A percentile compares a stretch with the other conserved stretches of the same genome.
Evolutionary conservation across 35 echinoderm and acorn worm genomes (phyloP).

Genomic region (Lytechinus pictus): DNA sequence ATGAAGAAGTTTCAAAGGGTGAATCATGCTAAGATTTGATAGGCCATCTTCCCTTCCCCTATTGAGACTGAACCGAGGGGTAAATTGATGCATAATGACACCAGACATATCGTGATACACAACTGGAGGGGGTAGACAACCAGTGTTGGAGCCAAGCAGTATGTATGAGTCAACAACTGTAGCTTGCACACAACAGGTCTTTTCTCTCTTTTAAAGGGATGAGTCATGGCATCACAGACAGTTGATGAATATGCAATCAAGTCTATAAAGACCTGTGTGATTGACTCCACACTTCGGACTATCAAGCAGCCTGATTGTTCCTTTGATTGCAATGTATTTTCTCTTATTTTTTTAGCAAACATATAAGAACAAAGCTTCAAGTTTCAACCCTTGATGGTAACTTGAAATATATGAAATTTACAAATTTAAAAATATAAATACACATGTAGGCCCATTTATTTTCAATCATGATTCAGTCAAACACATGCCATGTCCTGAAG

Average conservation of each 20-base stretch:
- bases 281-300: not conserved
- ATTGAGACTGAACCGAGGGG: not conserved
- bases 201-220: slow-evolving; percentile 19
- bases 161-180: not conserved
- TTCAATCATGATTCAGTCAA: no score
- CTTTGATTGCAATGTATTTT: not conserved
- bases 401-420: not conserved
- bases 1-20: not conserved
- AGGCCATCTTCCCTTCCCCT: not conserved
- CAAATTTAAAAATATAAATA: no score
- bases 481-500: no score
- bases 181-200: not conserved
- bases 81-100: slow-evolving; percentile 20
- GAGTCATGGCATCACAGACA: not conserved
- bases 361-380: not conserved
- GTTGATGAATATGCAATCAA: not conserved
- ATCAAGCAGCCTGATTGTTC: not conserved
- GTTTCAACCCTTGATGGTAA: not conserved
- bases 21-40: not conserved
- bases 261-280: not conserved
- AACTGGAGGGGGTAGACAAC: not conserved
- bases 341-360: not conserved
- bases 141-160: slow-evolving; percentile 7
- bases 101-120: not conserved
- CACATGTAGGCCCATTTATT: no score